Evolutionary conservation across 2,113 vertebrate genomes (phyloP).

Genomic region (Leptocoma aspasia): DNA sequence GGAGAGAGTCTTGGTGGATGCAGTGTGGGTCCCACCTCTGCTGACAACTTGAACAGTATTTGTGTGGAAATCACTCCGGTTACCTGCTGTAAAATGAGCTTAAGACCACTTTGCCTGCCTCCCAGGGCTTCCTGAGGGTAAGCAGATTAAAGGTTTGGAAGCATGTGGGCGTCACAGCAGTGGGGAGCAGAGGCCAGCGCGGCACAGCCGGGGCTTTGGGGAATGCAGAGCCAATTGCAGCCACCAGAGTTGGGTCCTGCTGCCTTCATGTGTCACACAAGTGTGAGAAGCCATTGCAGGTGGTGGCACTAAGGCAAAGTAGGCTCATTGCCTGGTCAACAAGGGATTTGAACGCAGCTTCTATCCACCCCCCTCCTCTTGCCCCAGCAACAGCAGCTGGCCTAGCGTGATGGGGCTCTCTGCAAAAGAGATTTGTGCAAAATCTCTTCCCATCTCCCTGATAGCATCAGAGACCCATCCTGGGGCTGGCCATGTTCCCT

Average conservation of each 20-base stretch:
- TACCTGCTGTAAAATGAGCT: conserved; percentile 34
- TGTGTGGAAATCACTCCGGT: neutral
- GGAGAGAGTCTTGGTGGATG: neutral
- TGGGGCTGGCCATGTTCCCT: accelerated
- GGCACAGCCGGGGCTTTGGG: accelerated
- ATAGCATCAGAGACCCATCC: neutral
- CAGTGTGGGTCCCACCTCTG: neutral
- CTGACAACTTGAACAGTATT: neutral
- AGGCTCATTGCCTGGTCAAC: neutral
- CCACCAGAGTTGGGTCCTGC: neutral
- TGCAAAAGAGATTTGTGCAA: neutral
- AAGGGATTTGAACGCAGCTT: neutral
- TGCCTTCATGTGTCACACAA: neutral
- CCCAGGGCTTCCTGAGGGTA: conserved; percentile 3
- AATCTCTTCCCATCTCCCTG: neutral
- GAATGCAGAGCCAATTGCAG: accelerated
- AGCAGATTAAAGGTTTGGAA: conserved; percentile 49
- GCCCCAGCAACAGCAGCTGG: neutral
- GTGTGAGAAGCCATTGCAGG: neutral
- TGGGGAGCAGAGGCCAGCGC: neutral
- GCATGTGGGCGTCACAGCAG: accelerated
- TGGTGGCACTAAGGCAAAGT: neutral
- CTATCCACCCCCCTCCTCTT: neutral
- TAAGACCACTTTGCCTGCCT: conserved; percentile 23
- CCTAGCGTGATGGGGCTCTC: accelerated